Evolutionary conservation across 1,140 invertebrate species (phyloP), one percentile per base, ranked within the genome.

Genomic region (Philotrypesis tridentata): DNA sequence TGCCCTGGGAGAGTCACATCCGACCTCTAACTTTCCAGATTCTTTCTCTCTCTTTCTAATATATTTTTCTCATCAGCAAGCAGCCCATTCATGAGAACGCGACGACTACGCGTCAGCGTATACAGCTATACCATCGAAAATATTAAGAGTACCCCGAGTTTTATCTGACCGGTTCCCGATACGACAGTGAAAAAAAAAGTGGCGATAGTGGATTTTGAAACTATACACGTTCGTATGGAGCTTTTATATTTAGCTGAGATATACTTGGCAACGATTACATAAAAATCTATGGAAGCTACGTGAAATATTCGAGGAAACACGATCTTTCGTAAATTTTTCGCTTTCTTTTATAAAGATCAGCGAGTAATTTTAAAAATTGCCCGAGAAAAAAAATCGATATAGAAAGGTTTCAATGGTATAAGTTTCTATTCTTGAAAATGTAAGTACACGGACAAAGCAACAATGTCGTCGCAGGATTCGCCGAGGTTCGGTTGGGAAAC

Each of bases 1-100:
- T 84, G 82, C 77, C 79, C 73, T 72, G 78, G 63, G 84, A 14
- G 80, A 25, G 6, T 73, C 79, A 87, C 86, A 87, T 88, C 87
- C 86, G 87, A 88, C 85, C 65, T 84, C 67, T 63, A 82, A 68
- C 71, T 73, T 74, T 82, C 55, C 74, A 79, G 76, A 70, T 27
- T 37, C 60, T 60, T 17, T 60, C 37, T 78, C 37, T 82, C 29
- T 31, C 43, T 17, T 23, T 29, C 17, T 37, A 31, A 70, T 9
- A 23, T 70, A 29, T 55, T 78, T 78, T 68, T 79, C 76, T 43
- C 60, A 43, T 3, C 9, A 8, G 17, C 17, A 9, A 43, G 8
- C 9, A 8, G 17, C 17, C 21, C 61, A 77, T 77, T 77, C 60
- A 67, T n/a, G n/a, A 21, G 40, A 75, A 60, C 21, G 33, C 33